Base-by-base conservation (phyloP, 2,113 vertebrate genomes). In the Entomyzon cyanotis region DNA sequence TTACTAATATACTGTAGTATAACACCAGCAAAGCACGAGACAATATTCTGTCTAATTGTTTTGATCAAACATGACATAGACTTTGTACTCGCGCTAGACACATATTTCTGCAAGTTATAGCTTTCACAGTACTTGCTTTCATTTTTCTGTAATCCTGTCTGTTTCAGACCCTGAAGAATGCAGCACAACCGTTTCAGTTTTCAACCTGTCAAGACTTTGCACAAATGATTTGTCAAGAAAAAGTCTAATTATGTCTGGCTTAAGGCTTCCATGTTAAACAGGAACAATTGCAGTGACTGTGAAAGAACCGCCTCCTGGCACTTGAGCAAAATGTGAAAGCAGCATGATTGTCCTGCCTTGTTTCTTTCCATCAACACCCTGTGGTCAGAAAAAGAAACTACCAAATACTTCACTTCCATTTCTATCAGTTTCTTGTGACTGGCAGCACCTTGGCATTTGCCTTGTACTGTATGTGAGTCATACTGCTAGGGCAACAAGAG, bases 211-310 rank as follows among this genome's bases (percentile, higher is more conserved):
- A 96, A 96, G 93, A 52, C 81, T 90, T 78, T 89, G 95, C 67
- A 97, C 91, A 94, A 95, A 93, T 89, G 74, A 92, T 97, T 96
- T 97, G 96, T 97, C 93, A 94, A 94, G 95, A 84, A 95, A 95
- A 94, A 95, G 89, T 84, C 89, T 96, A 93, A 94, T 91, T 91
- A 90, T 92, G 91, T 93, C 94, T 94, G 93, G 91, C 81, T 91
- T 81, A 89, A 84, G 95, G 91, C 92, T 93, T 94, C 97, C 88
- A 65, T 76, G 92, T 91, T 94, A 83, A 95, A 91, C 63, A 92
- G 91, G 65, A 94, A 74, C 89, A 87, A 89, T 92, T 73, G 91
- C 3, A 3, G 90, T 67, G 91, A 65, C 91, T 83, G 88, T 95
- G 95, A 92, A 95, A 89, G 79, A 94, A 87, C 90, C 80, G 5